Base-by-base conservation (phyloP, 1,140 invertebrate genomes). In the Melitaea cinxia region DNA sequence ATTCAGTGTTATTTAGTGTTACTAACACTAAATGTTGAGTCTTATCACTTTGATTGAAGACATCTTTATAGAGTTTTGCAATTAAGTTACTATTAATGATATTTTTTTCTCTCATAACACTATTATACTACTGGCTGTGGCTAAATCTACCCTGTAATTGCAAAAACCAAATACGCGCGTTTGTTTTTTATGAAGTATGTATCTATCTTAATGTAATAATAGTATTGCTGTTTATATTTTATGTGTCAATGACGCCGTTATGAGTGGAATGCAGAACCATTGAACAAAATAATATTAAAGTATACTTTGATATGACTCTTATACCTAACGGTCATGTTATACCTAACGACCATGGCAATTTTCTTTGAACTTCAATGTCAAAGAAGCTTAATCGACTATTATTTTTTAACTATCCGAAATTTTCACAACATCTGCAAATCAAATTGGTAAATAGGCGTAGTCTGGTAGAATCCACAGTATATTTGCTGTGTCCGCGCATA, bases 401-500 rank as follows among this genome's bases (percentile, higher is more conserved):
- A 70, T 39, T 66, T 58, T 73, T 73, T 69, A 30, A 60, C 26
- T 72, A 67, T 65, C 49, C 12, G 42, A 37, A 45, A 45, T 21
- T 52, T 65, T 62, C 26, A 68, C 57, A 65, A 69, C 66, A 69
- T 70, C 42, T 62, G 72, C 73, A 67, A 68, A 61, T 67, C 58
- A 55, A 65, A 67, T 58, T 72, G 75, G 79, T 77, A 81, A 78
- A 75, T 72, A 50, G 68, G 67, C 72, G 57, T 77, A 73, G 72
- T 60, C 58, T 65, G 72, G 79, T 77, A 70, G 76, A 81, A 84
- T 83, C 85, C 83, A 82, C 73, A 78, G 63, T 66, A 75, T 69
- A 72, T 83, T 84, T 83, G 73, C 77, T 62, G 72, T 69, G 77
- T 66, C 59, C 64, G 73, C 64, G 72, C 82, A 83, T 85, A 77